Evolutionary conservation across 2,888 invertebrate species (phyloP), one percentile per base, ranked within the genome.

Genomic region (Drosophila picticornis): DNA sequence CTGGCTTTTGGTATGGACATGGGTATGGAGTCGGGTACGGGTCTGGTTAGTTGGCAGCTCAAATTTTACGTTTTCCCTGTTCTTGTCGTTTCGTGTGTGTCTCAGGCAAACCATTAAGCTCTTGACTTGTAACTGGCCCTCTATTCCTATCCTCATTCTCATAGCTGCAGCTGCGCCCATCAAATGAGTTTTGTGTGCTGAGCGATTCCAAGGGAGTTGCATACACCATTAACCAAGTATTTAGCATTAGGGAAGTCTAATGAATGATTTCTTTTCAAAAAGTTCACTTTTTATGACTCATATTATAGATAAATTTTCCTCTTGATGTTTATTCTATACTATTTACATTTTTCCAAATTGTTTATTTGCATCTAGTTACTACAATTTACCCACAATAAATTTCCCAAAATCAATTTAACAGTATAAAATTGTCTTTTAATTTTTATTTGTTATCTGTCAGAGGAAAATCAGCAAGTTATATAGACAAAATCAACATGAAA

Each of bases 81-180:
- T 43, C 38, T 22, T 40, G 56, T 38, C 66, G 46, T 65, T 57
- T 32, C 34, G 74, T 75, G 60, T 69, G 51, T 73, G 78, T 78
- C 73, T 67, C 65, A 75, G 72, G 62, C 86, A 78, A 83, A 63
- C 81, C 84, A 86, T 86, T 86, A 85, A 78, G 86, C 85, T 76
- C 72, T 83, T 73, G 84, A 75, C 73, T 76, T 80, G 82, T 71
- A 77, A 72, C 69, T 50, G 60, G 73, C 31, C 60, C 68, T 34
- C 19, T 19, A 48, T 61, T 48, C 19, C 19, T 10, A 55, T 40
- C 51, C 51, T 19, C 7, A 5, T 16, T 4, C 3, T 5, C 16
- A 22, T 27, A 43, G 29, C 48, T 62, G 61, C 77, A 80, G 74
- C 77, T 83, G 76, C 50, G 67, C 25, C 57, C 67, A 66, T 71